Percentiles rank a stretch among this genome's conserved stretches.
phyloP scores from a whole-genome alignment of 2,113 vertebrate genomes.

The Rafetus swinhoei region DNA sequence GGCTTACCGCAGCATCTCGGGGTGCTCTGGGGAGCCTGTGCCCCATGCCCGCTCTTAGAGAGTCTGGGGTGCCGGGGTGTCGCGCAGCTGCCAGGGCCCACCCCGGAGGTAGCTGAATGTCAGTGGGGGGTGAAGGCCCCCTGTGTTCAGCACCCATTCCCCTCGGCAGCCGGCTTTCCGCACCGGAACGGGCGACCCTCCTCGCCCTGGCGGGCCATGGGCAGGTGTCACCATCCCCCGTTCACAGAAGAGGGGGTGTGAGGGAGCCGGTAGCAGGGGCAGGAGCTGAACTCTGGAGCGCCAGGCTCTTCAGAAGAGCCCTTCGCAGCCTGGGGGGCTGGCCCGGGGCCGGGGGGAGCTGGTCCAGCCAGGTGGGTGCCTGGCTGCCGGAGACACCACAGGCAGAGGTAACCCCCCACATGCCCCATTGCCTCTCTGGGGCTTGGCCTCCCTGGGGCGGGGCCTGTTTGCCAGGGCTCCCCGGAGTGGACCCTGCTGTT shows the following conservation, averaged over 20 bases:
- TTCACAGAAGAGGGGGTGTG: not conserved
- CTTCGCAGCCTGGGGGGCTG: not conserved
- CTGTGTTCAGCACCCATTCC: not conserved
- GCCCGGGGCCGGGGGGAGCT: too few relatives aligned
- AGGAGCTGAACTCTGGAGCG: too few relatives aligned
- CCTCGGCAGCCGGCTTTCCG: not conserved
- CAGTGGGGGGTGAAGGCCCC: not conserved
- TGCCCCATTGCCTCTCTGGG: not conserved
- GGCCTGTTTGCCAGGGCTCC: not conserved
- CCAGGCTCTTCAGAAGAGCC: not conserved
- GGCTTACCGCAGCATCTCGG: too few relatives aligned
- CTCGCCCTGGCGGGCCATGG: too few relatives aligned
- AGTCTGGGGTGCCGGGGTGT: not conserved
- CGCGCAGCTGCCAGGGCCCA: not conserved
- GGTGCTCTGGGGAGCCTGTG: not conserved
- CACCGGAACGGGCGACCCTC: not conserved
- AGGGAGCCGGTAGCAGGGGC: too few relatives aligned
- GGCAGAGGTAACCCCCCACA: not conserved
- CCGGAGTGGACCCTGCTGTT: not conserved
- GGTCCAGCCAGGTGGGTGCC: not conserved
- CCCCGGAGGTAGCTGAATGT: not conserved
- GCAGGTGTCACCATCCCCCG: not conserved
- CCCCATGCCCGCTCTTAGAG: too few relatives aligned
- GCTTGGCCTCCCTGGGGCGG: not conserved
- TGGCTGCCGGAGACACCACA: not conserved